Evolutionary conservation across 2,888 invertebrate species (phyloP).

Genomic region (Slavum lentiscoides): DNA sequence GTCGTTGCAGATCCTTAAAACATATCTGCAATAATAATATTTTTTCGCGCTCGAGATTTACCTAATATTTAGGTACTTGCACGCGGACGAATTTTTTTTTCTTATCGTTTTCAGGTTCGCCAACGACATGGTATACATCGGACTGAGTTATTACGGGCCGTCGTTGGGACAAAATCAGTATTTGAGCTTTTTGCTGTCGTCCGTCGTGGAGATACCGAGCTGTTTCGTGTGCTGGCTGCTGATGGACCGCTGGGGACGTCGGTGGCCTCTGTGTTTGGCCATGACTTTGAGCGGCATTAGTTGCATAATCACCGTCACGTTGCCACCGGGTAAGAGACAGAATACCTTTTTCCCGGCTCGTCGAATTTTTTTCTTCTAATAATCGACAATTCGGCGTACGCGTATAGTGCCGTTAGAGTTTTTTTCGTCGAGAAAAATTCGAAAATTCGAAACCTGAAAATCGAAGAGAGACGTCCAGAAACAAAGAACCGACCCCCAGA

Average conservation of each 20-base stretch:
- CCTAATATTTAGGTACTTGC: too few species aligned
- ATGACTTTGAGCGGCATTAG: constrained; percentile 84
- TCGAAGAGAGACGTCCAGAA: too few species aligned
- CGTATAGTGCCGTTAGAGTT: too few species aligned
- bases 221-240: constrained; percentile 85
- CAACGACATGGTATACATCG: constrained; percentile 89
- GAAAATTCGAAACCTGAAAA: too few species aligned
- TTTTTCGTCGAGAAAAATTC: too few species aligned
- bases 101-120: constrained; percentile 68
- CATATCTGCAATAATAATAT: too few species aligned
- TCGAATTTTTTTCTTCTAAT: background rate
- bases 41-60: too few species aligned
- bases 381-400: background rate
- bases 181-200: constrained; percentile 84
- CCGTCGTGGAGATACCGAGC: constrained; percentile 85
- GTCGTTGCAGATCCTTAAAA: too few species aligned
- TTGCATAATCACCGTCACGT: constrained; percentile 80
- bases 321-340: constrained; percentile 71
- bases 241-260: constrained; percentile 84
- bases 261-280: constrained; percentile 84
- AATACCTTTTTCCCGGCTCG: background rate
- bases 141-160: constrained; percentile 88
- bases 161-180: constrained; percentile 85
- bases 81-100: background rate
- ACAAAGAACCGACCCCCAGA: too few species aligned